Base-by-base conservation (phyloP, 2,888 invertebrate genomes). In the Herminia tarsipennalis region DNA sequence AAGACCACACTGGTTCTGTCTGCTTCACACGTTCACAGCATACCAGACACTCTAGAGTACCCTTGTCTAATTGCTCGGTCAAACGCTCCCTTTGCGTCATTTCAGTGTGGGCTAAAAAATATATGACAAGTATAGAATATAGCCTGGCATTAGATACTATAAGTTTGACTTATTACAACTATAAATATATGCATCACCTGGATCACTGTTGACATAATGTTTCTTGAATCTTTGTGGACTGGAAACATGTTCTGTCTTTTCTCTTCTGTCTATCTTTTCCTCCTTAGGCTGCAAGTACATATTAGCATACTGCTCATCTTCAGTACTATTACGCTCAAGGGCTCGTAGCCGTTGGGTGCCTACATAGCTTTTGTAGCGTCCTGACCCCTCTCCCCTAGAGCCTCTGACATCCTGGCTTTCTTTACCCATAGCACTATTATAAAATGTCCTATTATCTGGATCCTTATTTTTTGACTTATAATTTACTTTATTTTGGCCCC, bases 31-130 rank as follows among this genome's bases (percentile, higher is more conserved):
- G 92, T 64, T 98, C 98, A 74, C 97, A 98, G 79, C 99, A 99
- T 9, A 99, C 98, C 68, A 98, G 93, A 80, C 99, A 99, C 82
- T 99, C 99, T 47, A 98, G 92, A 0, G 94, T 93, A 0, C 96
- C 96, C 48, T 94, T 94, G 56, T 95, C 94, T 35, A 99, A 91
- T 82, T 98, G 97, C 32, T 97, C 95, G 8, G 94, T 95, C 12
- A 99, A 92, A 38, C 96, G 93, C 75, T 97, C 97, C 34, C 96
- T 92, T 81, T 97, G 97, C n/a, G 95, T 95, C 65, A 95, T 93
- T 53, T 93, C 93, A 57, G 92, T 92, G 68, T 78, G 76, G 3
- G 66, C 82, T 83, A 62, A 1, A 67, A 64, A 25, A 24, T 12
- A 14, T 10, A 27, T 2, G 13, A 13, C 1, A 27, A 2, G 13